phyloP scores from a whole-genome alignment of 2,797 vertebrate genomes.

The Cossypha dichroa region DNA sequence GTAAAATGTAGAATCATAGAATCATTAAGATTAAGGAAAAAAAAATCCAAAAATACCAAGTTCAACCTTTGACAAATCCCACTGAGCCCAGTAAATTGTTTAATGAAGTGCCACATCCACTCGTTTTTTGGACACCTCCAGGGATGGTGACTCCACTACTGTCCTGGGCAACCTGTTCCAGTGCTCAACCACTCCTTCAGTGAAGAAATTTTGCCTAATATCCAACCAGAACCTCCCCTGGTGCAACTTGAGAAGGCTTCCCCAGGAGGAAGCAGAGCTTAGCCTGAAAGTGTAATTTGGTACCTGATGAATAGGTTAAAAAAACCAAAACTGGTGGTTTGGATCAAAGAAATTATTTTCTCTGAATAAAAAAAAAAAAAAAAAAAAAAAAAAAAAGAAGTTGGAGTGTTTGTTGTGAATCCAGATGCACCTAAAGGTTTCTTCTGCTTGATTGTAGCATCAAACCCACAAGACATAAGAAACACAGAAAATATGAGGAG shows the following conservation, averaged over 20 bases:
- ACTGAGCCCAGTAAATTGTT: too few relatives aligned
- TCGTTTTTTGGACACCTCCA: fast-evolving
- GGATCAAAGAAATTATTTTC: not conserved
- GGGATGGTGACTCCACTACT: not conserved
- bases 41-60: not conserved
- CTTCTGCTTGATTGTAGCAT: not conserved
- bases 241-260: not conserved
- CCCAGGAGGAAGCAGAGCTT: not conserved
- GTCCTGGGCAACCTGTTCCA: not conserved
- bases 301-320: not conserved
- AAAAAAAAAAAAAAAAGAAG: not conserved
- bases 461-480: not conserved
- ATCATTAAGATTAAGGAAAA: not conserved
- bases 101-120: not conserved
- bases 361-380: not conserved
- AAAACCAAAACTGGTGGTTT: not conserved
- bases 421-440: not conserved
- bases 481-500: not conserved
- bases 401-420: not conserved
- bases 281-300: not conserved
- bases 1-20: not conserved
- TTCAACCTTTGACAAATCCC: not conserved
- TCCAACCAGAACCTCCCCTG: not conserved
- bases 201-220: not conserved
- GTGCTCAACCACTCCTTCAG: not conserved